A percentile compares a stretch with the other conserved stretches of the same genome.
Conservation (phyloP, 2,113 vertebrate genomes). For the Oryzias melastigma region DNA sequence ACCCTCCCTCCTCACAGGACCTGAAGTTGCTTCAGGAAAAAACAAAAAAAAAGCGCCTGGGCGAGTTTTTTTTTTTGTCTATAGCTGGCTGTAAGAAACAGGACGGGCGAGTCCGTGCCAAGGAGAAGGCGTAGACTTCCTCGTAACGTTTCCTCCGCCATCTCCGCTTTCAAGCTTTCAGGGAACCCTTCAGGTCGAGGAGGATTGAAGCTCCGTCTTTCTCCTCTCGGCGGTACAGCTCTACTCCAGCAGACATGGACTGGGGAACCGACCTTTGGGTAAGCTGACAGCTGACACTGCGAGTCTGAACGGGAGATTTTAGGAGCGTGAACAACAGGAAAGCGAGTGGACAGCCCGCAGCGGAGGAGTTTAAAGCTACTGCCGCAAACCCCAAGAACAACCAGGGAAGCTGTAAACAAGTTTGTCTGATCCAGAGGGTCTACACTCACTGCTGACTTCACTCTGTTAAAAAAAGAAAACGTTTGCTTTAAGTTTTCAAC, state of each 20-base stretch:
- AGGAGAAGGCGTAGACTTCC: conserved; percentile 73
- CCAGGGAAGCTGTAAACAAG: conserved; percentile 6
- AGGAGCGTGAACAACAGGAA: neutral
- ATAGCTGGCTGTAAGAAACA: conserved; percentile 34
- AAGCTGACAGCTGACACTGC: conserved; percentile 62
- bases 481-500: too few species aligned
- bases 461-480: too few species aligned
- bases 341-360: neutral
- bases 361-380: conserved; percentile 57
- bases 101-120: conserved; percentile 42
- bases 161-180: conserved; percentile 44
- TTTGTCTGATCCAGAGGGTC: neutral
- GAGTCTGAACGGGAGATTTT: neutral
- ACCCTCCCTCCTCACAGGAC: conserved; percentile 18
- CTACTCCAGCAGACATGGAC: conserved; percentile 59
- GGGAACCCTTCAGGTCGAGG: conserved; percentile 3
- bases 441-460: neutral
- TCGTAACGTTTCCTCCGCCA: conserved; percentile 60
- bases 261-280: conserved; percentile 74
- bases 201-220: neutral
- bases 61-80: conserved; percentile 6
- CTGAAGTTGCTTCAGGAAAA: conserved; percentile 48
- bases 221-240: too few species aligned
- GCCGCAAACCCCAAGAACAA: conserved; percentile 43
- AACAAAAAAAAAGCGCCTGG: conserved; percentile 25